Percentiles rank a stretch among this genome's conserved stretches.
phyloP scores from a whole-genome alignment of 2,797 vertebrate genomes.

The Pseudopleuronectes americanus region DNA sequence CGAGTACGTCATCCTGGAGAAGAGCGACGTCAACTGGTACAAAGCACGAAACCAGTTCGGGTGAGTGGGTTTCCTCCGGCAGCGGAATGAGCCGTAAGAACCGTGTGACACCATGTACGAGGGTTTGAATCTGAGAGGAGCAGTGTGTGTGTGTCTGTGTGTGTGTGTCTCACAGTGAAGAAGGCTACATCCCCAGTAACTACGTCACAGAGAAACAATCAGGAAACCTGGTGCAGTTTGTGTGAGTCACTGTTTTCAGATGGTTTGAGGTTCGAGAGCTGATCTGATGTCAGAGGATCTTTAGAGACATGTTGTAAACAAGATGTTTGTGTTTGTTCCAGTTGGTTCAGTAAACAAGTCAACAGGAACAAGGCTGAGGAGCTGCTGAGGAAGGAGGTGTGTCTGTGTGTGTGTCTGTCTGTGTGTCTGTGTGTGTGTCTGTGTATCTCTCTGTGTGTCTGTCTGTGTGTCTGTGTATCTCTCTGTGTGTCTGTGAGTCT shows the following conservation, averaged over 20 bases:
- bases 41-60: slow-evolving; percentile 87
- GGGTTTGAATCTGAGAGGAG: too few relatives aligned
- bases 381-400: slow-evolving; percentile 89
- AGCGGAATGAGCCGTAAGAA: too few relatives aligned
- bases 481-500: too few relatives aligned
- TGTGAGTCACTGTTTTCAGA: slow-evolving; percentile 80
- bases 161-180: slow-evolving; percentile 78
- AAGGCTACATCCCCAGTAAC: slow-evolving; percentile 96
- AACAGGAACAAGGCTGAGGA: slow-evolving; percentile 95
- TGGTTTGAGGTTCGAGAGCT: too few relatives aligned
- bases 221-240: slow-evolving; percentile 90
- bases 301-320: too few relatives aligned
- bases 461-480: slow-evolving; percentile 58
- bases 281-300: too few relatives aligned
- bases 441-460: too few relatives aligned
- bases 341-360: slow-evolving; percentile 93
- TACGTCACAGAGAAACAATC: slow-evolving; percentile 91
- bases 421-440: too few relatives aligned
- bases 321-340: slow-evolving; percentile 60
- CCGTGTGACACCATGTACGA: too few relatives aligned
- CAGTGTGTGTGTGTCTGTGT: not conserved
- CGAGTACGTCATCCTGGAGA: slow-evolving; percentile 90
- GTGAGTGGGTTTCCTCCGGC: slow-evolving; percentile 67
- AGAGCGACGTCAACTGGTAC: slow-evolving; percentile 92
- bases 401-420: too few relatives aligned